Evolutionary conservation across 2,888 invertebrate species (phyloP), one percentile per base, ranked within the genome.

Genomic region (Parochlus steinenii): DNA sequence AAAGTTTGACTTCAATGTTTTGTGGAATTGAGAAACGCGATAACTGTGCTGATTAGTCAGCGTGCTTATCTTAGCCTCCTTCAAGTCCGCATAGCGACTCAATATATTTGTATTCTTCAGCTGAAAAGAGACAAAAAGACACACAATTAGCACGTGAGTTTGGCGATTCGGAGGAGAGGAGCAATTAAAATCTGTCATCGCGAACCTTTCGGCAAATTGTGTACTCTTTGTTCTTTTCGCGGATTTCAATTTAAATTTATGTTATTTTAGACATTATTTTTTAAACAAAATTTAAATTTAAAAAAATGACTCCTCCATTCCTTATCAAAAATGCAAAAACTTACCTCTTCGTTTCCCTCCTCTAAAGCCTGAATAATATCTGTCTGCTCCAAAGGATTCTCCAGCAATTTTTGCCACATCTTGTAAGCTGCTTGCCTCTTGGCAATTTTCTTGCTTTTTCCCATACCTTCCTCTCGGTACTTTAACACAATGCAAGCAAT

Each of bases 391-490:
- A 74, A 65, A 0, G 81, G 79, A 48, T 75, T 65, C 44, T 83
- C 81, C 50, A 85, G 79, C 40, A 92, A 58, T 24, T 74, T 69
- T 45, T 78, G 77, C 80, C 81, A 82, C 90, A 95, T 90, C 56
- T 85, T 82, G 53, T 85, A 80, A 3, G 95, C 95, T 1, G 95
- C 93, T 54, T 36, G 36, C n/a, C 93, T 69, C 59, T 97, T 97
- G 3, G 95, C 93, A 33, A 90, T 66, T 57, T 95, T 95, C 65
- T 97, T 97, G 33, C 90, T 92, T 52, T 92, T 89, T 11, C 92
- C 93, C 24, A 76, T 77, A 32, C 87, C 86, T 23, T 77, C 64
- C 59, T 92, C 89, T 17, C 76, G 73, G 47, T 80, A 77, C 48
- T 82, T 86, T 45, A 86, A 65, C 46, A 93, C 78, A 36, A 77